Conservation (phyloP, 92 coral and sea anemone genomes). For the Metridium senile region DNA sequence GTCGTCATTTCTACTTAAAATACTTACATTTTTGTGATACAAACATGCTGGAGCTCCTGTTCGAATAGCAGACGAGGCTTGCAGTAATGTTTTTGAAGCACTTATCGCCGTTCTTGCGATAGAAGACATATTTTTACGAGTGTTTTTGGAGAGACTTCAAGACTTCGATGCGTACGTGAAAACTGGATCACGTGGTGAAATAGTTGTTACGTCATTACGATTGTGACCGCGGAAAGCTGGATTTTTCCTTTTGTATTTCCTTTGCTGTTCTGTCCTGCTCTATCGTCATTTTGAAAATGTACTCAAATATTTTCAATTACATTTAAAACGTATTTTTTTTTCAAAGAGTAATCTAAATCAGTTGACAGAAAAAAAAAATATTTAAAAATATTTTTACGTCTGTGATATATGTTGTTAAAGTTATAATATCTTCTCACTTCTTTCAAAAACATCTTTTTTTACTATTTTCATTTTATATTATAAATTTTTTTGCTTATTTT, state of each 20-base stretch:
- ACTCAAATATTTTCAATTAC: too few relatives aligned
- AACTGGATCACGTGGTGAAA: constrained; percentile 3
- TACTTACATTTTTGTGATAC: constrained; percentile 80
- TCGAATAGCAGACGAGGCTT: constrained; percentile 33
- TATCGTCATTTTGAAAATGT: neutral
- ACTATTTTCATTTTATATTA: too few relatives aligned
- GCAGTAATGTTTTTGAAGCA: constrained; percentile 37
- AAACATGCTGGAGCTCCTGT: constrained; percentile 44
- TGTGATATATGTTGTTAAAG: too few relatives aligned
- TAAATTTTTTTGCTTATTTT: too few relatives aligned
- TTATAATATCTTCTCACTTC: too few relatives aligned
- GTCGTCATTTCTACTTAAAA: neutral
- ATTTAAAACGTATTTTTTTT: too few relatives aligned
- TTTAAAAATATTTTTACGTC: too few relatives aligned
- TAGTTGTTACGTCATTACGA: constrained; percentile 13
- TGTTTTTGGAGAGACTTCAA: neutral
- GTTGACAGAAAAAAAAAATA: too few relatives aligned
- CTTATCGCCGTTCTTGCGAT: constrained; percentile 36
- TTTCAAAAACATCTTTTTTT: too few relatives aligned
- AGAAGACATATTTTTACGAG: constrained; percentile 36
- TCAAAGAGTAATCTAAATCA: too few relatives aligned
- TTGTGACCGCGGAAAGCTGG: neutral
- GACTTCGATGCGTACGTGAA: neutral
- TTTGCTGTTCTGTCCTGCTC: neutral
- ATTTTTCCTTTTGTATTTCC: neutral